Percentiles rank a stretch among this genome's conserved stretches.
Evolutionary conservation across 2,113 vertebrate genomes (phyloP).

Genomic region (Heterotilapia buettikoferi): DNA sequence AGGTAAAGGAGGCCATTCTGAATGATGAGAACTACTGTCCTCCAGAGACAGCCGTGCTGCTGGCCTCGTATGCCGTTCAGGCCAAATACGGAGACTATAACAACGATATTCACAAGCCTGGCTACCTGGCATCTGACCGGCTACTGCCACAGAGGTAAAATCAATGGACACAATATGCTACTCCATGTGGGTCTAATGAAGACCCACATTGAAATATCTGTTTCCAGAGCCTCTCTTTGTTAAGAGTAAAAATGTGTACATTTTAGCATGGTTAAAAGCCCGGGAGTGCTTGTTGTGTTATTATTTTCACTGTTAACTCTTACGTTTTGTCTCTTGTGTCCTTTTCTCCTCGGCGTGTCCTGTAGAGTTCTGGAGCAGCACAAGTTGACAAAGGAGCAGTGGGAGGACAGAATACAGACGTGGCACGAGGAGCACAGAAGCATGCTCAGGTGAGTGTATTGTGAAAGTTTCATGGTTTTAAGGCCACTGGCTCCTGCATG

Average conservation of each 20-base stretch:
- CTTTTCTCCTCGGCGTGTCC: neutral
- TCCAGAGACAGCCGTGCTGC: constrained; percentile 93
- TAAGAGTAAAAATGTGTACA: neutral
- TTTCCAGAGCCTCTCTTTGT: neutral
- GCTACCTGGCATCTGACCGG: constrained; percentile 88
- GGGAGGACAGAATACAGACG: constrained; percentile 97
- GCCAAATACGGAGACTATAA: constrained; percentile 91
- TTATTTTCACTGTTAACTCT: neutral
- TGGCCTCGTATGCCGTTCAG: constrained; percentile 95
- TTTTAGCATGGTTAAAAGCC: neutral
- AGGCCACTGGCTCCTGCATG: neutral
- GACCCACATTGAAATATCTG: neutral
- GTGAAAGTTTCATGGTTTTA: neutral
- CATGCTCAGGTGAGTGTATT: constrained; percentile 83
- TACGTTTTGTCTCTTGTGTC: neutral
- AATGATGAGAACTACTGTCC: constrained; percentile 98
- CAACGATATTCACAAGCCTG: constrained; percentile 86
- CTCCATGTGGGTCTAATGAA: neutral
- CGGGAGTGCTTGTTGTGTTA: neutral
- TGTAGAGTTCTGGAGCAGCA: constrained; percentile 93
- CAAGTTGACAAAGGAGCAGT: constrained; percentile 97
- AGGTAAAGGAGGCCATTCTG: constrained; percentile 97
- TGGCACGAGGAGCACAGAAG: constrained; percentile 96
- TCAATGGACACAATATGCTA: neutral
- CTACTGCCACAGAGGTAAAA: constrained; percentile 84